Conservation (phyloP, 2,888 invertebrate genomes). For the Sipha maydis region DNA sequence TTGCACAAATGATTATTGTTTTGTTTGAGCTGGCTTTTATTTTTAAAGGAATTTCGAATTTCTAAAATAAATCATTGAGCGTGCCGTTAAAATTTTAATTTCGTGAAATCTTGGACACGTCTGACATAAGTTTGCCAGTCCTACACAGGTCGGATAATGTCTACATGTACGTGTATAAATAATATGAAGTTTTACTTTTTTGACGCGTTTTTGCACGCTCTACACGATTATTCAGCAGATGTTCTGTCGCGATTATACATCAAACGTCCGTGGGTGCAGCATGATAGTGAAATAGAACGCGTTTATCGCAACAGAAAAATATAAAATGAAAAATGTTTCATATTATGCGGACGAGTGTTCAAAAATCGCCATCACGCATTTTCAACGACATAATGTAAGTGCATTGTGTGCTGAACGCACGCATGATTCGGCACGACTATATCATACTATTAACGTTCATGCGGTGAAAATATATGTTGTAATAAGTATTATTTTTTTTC, state of each 20-base stretch:
- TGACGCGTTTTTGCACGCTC: no score
- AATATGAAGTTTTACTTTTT: no score
- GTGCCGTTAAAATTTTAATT: not conserved
- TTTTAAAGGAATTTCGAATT: not conserved
- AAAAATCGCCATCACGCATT: not conserved
- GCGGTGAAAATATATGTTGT: not conserved
- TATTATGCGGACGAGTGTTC: not conserved
- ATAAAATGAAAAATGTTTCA: not conserved
- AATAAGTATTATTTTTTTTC: not conserved
- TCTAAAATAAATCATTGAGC: not conserved
- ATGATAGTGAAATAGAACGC: not conserved
- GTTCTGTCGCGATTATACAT: no score
- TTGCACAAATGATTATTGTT: no score
- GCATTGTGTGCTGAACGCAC: not conserved
- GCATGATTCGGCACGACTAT: not conserved
- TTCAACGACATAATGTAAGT: not conserved
- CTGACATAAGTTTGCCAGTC: not conserved
- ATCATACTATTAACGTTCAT: not conserved
- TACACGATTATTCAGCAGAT: no score
- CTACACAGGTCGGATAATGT: no score
- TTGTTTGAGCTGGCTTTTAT: not conserved
- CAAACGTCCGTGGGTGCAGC: no score
- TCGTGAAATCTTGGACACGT: not conserved
- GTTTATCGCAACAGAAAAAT: not conserved
- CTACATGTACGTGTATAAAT: no score